These are phyloP conservation scores for Thymelicus acteon DNA, from an alignment of 2,888 invertebrate genomes.

Conservation along the genomic window DNA sequence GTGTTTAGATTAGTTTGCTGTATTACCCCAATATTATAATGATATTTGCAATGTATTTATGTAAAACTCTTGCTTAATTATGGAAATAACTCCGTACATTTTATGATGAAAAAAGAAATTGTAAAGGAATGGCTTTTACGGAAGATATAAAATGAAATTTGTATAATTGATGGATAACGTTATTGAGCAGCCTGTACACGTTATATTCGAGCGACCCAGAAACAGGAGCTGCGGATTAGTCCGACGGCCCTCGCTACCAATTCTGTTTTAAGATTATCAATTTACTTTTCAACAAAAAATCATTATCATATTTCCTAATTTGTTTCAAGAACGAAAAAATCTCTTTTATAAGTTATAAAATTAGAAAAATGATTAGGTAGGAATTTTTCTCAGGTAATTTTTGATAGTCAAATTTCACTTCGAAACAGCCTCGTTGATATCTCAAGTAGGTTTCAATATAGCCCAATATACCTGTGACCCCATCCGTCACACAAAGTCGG, in stretches of 20 bases:
- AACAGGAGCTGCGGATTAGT: conserved; percentile 77
- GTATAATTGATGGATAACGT: conserved; percentile 19
- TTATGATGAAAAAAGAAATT: conserved; percentile 9
- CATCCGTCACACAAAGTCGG: too few relatives aligned
- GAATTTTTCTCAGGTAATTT: background rate
- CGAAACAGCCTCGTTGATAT: background rate
- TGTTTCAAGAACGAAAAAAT: conserved; percentile 20
- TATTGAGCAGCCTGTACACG: conserved; percentile 73
- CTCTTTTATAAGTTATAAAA: conserved; percentile 28
- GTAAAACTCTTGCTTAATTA: background rate
- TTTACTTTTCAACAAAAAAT: conserved; percentile 51
- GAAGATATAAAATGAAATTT: conserved; percentile 23
- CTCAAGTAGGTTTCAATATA: background rate
- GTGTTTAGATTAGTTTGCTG: conserved; percentile 31
- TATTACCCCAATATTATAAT: conserved; percentile 8
- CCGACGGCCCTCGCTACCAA: conserved; percentile 71
- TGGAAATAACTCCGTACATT: conserved; percentile 6
- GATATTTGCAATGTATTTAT: background rate
- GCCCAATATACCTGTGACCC: too few relatives aligned
- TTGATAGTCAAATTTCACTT: background rate
- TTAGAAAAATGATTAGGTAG: conserved; percentile 28
- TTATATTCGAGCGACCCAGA: conserved; percentile 77
- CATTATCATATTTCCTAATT: conserved; percentile 42
- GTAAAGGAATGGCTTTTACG: conserved; percentile 9
- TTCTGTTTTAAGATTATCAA: conserved; percentile 48